Conservation (phyloP, 2,888 invertebrate species). For the Melanophora roralis region DNA sequence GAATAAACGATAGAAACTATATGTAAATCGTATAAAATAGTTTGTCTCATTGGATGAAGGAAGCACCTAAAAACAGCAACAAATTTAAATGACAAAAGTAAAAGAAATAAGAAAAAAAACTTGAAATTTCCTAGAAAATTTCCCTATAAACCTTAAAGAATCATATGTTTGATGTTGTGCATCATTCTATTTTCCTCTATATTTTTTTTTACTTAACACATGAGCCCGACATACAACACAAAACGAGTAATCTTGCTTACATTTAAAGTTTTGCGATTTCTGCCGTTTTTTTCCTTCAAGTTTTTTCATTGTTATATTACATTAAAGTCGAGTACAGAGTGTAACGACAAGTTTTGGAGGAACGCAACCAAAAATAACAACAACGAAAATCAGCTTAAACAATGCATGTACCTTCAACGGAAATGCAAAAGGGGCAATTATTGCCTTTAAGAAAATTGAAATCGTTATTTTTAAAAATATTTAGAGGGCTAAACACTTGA, state of each 20-base stretch:
- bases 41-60: background rate
- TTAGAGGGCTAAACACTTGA: too few relatives aligned
- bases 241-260: conserved; percentile 10
- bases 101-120: conserved; percentile 14
- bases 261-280: conserved; percentile 48
- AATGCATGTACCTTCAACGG: background rate
- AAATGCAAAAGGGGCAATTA: too few relatives aligned
- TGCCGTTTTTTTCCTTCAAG: background rate
- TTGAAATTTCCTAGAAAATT: conserved; percentile 37
- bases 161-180: conserved; percentile 27
- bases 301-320: conserved; percentile 39
- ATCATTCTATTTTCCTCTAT: too few relatives aligned
- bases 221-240: conserved; percentile 24
- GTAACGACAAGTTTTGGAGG: conserved; percentile 15
- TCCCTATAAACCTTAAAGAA: conserved; percentile 39
- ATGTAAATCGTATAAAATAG: conserved; percentile 11
- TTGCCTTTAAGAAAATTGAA: too few relatives aligned
- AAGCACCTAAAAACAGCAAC: conserved; percentile 18
- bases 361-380: conserved; percentile 27
- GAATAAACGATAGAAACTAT: conserved; percentile 14
- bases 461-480: too few relatives aligned
- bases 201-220: background rate
- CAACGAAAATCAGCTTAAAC: conserved; percentile 27
- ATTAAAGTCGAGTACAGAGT: conserved; percentile 19
- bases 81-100: conserved; percentile 42